Evolutionary conservation across 2,888 invertebrate genomes (phyloP).

Genomic region (Penaeus monodon): DNA sequence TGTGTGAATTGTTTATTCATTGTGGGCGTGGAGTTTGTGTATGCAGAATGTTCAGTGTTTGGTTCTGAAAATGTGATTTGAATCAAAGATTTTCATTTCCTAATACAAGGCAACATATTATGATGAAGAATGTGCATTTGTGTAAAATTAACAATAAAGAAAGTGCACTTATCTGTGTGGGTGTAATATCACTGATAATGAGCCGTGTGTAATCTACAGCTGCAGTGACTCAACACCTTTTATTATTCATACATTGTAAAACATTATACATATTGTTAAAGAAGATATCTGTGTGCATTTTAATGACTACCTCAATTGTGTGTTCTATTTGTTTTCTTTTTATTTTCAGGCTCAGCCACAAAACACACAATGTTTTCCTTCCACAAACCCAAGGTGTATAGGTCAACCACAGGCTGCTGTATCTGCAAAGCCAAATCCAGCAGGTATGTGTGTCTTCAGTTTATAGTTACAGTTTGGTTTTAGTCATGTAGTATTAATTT

Average conservation of each 20-base stretch:
- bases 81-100: no score
- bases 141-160: no score
- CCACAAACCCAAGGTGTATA: conserved; percentile 87
- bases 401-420: conserved; percentile 85
- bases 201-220: not conserved
- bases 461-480: not conserved
- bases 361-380: conserved; percentile 81
- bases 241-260: not conserved
- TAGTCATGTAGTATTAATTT: not conserved
- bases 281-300: not conserved
- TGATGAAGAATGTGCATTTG: no score
- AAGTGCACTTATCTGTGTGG: no score
- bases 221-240: not conserved
- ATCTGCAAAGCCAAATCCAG: conserved; percentile 89
- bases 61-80: no score
- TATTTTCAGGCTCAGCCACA: conserved; percentile 40
- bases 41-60: no score
- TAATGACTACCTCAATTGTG: not conserved
- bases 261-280: not conserved
- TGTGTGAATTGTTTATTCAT: no score
- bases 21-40: no score
- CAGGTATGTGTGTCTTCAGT: conserved; percentile 72
- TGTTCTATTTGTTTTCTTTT: not conserved
- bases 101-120: no score
- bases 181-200: no score